Conservation (phyloP, 1,140 invertebrate species). For the Calephelis nemesis region DNA sequence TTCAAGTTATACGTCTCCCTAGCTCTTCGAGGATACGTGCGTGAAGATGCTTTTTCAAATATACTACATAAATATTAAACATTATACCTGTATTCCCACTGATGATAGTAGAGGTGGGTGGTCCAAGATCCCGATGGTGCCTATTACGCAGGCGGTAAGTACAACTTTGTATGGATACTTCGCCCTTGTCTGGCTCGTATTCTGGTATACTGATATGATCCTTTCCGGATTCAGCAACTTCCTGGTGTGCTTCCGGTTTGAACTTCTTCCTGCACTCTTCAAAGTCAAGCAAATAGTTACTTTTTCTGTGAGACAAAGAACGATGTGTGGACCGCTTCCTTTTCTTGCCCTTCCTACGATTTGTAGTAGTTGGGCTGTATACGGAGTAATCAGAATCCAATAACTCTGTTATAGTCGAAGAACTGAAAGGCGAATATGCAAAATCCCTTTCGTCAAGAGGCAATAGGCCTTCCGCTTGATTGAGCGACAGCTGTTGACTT, state of each 20-base stretch:
- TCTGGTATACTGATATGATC: conserved; percentile 40
- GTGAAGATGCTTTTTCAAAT: too few species aligned
- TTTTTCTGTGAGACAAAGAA: conserved; percentile 63
- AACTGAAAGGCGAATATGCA: conserved; percentile 77
- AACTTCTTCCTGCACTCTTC: conserved; percentile 64
- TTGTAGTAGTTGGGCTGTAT: conserved; percentile 66
- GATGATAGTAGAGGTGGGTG: conserved; percentile 61
- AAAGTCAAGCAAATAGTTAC: conserved; percentile 53
- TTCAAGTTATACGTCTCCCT: too few species aligned
- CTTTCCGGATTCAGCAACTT: conserved; percentile 42
- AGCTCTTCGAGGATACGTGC: too few species aligned
- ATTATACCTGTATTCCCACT: conserved; percentile 62
- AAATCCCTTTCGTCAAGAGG: conserved; percentile 76
- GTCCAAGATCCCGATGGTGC: conserved; percentile 53
- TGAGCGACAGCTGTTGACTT: conserved; percentile 38
- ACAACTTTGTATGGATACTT: conserved; percentile 37
- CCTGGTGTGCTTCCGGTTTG: conserved; percentile 62
- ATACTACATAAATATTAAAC: too few species aligned
- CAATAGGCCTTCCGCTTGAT: conserved; percentile 60
- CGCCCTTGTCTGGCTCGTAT: conserved; percentile 45
- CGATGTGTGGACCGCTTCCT: conserved; percentile 67
- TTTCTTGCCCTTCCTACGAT: conserved; percentile 66
- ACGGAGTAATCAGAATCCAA: conserved; percentile 76
- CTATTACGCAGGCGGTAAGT: conserved; percentile 63
- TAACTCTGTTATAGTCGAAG: conserved; percentile 71